These are phyloP conservation scores for Ornithoptera priamus DNA, from an alignment of 2,888 invertebrate species.

Conservation along the genomic window DNA sequence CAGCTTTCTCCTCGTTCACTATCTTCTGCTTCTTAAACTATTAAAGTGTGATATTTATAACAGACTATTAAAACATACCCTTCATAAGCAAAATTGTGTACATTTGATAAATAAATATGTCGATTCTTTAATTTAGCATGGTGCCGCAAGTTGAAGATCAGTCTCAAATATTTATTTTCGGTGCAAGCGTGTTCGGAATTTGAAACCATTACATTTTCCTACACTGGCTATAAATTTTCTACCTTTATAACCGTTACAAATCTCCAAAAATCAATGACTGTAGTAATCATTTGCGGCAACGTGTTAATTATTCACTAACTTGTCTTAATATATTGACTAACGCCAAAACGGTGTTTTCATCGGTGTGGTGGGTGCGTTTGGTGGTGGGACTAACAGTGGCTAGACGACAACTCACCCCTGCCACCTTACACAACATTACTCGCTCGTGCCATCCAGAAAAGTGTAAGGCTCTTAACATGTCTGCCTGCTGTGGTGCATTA, in stretches of 20 bases:
- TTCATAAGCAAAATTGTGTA: neutral
- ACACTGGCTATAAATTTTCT: too few relatives aligned
- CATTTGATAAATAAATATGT: neutral
- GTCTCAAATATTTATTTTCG: too few relatives aligned
- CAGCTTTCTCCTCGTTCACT: slow-evolving; percentile 11
- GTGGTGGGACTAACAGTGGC: slow-evolving; percentile 82
- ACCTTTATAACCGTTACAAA: too few relatives aligned
- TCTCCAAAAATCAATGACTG: too few relatives aligned
- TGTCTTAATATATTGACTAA: slow-evolving; percentile 38
- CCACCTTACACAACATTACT: slow-evolving; percentile 85
- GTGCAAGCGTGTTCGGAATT: too few relatives aligned
- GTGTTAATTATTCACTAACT: slow-evolving; percentile 7
- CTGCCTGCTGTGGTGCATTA: slow-evolving; percentile 43
- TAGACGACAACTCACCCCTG: slow-evolving; percentile 87
- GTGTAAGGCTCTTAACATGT: slow-evolving; percentile 81
- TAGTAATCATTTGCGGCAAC: neutral
- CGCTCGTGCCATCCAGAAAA: slow-evolving; percentile 84
- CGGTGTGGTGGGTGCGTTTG: slow-evolving; percentile 55
- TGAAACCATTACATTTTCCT: too few relatives aligned
- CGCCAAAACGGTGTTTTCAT: slow-evolving; percentile 60
- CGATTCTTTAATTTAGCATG: neutral
- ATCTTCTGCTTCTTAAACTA: slow-evolving; percentile 14
- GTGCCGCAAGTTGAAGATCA: too few relatives aligned
- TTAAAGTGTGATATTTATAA: neutral
- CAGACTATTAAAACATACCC: neutral